Conservation (phyloP, 2,888 invertebrate species). For the Meiosimyza decipiens region DNA sequence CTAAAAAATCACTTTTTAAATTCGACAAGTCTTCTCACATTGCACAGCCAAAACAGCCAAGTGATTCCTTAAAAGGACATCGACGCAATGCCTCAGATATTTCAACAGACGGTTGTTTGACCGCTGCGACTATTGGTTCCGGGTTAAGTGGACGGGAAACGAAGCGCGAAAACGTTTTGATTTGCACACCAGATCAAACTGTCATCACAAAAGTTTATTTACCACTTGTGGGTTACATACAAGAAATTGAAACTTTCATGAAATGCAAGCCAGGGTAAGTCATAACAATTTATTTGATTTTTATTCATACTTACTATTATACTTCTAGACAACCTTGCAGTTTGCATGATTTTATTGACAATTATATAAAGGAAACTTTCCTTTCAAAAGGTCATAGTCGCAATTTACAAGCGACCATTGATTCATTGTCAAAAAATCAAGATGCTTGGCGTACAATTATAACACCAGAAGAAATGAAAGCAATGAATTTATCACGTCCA, state of each 20-base stretch:
- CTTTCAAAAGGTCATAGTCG: conserved; percentile 79
- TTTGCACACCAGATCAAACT: conserved; percentile 81
- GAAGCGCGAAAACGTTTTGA: conserved; percentile 72
- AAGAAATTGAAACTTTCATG: conserved; percentile 81
- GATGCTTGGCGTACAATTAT: conserved; percentile 84
- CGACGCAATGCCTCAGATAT: conserved; percentile 65
- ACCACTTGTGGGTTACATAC: conserved; percentile 83
- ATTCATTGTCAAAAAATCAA: conserved; percentile 78
- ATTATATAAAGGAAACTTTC: conserved; percentile 89
- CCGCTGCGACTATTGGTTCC: conserved; percentile 38
- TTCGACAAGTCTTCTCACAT: conserved; percentile 73
- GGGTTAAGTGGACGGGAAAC: conserved; percentile 52
- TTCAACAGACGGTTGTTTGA: conserved; percentile 62
- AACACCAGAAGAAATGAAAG: conserved; percentile 75
- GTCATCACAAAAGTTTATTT: conserved; percentile 84
- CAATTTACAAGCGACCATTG: conserved; percentile 69
- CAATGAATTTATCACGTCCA: conserved; percentile 73
- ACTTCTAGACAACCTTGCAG: conserved; percentile 74
- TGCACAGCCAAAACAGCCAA: conserved; percentile 45
- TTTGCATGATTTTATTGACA: conserved; percentile 84
- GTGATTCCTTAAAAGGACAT: conserved; percentile 58
- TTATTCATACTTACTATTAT: conserved; percentile 11
- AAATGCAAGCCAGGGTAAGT: conserved; percentile 71
- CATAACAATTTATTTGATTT: background rate
- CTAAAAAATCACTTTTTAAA: conserved; percentile 75